Percentiles rank a stretch among this genome's conserved stretches.
Conservation (phyloP, 2,113 vertebrate genomes). For the Rhinichthys klamathensis region DNA sequence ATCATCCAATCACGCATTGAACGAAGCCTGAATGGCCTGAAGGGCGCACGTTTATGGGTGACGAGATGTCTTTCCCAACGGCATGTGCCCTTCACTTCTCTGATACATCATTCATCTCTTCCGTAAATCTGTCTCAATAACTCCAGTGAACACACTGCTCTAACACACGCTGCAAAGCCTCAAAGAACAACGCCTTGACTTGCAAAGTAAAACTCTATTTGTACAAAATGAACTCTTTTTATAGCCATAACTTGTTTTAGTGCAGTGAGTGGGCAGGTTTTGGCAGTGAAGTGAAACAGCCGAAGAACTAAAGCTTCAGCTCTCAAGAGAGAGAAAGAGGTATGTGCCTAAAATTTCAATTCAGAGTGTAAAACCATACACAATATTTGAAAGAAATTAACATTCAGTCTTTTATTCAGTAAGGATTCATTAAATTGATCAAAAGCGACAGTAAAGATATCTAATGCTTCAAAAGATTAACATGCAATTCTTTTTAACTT, state of each 20-base stretch:
- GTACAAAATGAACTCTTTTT: not conserved
- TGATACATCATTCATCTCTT: not conserved
- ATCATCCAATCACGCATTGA: not conserved
- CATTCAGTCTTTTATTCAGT: not conserved
- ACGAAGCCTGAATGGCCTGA: not conserved
- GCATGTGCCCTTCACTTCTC: not conserved
- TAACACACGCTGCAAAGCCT: not conserved
- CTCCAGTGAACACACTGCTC: not conserved
- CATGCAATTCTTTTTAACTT: too few species aligned
- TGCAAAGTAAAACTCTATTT: not conserved
- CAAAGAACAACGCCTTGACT: not conserved
- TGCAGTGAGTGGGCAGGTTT: not conserved
- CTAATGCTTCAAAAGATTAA: not conserved
- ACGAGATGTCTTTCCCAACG: conserved; percentile 3
- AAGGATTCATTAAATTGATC: not conserved
- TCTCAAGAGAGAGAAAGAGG: not conserved
- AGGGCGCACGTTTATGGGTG: not conserved
- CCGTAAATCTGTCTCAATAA: not conserved
- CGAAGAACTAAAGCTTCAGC: not conserved
- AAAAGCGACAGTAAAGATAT: not conserved
- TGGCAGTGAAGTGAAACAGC: not conserved
- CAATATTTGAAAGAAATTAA: too few species aligned
- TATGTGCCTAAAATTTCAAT: not conserved
- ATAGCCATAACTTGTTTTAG: not conserved
- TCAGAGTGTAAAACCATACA: not conserved